Evolutionary conservation across 2,888 invertebrate species (phyloP).

Genomic region (Actias luna): DNA sequence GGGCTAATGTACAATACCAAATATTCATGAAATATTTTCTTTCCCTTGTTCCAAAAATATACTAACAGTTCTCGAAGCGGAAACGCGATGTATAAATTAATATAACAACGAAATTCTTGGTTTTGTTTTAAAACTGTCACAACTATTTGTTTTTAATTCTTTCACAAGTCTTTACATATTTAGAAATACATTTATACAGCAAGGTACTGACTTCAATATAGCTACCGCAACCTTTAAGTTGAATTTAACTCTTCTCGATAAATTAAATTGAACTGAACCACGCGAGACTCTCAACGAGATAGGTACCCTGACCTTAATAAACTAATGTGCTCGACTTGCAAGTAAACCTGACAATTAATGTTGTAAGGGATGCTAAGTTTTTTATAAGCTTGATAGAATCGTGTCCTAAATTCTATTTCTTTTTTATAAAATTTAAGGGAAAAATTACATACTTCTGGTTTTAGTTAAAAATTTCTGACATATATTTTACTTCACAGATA

Average conservation of each 20-base stretch:
- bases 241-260: slow-evolving; percentile 26
- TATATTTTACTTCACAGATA: no score
- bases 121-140: not conserved
- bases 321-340: slow-evolving; percentile 3
- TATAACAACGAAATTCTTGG: no score
- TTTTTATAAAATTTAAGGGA: not conserved
- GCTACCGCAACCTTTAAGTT: slow-evolving; percentile 28
- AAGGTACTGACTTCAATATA: slow-evolving; percentile 21
- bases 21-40: no score
- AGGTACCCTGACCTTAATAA: slow-evolving; percentile 31
- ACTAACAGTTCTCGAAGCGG: no score
- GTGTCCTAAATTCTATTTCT: not conserved
- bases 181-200: slow-evolving; percentile 9
- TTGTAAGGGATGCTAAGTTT: slow-evolving; percentile 4
- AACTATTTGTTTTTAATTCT: not conserved
- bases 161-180: not conserved
- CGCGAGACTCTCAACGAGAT: slow-evolving; percentile 28
- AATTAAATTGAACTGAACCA: slow-evolving; percentile 43
- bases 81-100: no score
- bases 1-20: no score
- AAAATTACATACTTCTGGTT: not conserved
- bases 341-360: slow-evolving; percentile 10
- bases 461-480: no score
- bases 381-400: not conserved
- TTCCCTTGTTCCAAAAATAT: no score